Evolutionary conservation across 2,888 invertebrate genomes (phyloP).

Genomic region (Tipula confusa): DNA sequence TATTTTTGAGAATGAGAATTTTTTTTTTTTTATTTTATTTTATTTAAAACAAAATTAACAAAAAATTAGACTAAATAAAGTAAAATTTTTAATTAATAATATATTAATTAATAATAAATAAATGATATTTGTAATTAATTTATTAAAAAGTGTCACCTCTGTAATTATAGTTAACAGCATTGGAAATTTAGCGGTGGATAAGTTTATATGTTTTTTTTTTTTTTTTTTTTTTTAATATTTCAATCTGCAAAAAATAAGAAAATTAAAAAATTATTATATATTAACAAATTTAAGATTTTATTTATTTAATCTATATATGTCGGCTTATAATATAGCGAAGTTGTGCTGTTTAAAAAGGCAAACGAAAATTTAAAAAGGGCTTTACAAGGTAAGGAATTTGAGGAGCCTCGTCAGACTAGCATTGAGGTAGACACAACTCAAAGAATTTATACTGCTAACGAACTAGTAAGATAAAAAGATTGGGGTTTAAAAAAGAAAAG

Average conservation of each 20-base stretch:
- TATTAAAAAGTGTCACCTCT: slow-evolving; percentile 15
- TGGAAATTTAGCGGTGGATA: slow-evolving; percentile 25
- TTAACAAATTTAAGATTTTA: too few species aligned
- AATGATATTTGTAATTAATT: slow-evolving; percentile 20
- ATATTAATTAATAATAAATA: slow-evolving; percentile 25
- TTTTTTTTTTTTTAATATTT: background rate
- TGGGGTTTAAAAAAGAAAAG: too few species aligned
- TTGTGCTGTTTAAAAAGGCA: too few species aligned
- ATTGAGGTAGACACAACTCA: too few species aligned
- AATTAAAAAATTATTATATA: background rate
- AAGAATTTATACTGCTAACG: too few species aligned
- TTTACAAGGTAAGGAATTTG: too few species aligned
- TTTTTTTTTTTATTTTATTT: too few species aligned
- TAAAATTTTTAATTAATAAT: slow-evolving; percentile 20
- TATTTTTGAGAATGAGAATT: slow-evolving; percentile 20
- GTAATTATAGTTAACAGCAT: slow-evolving; percentile 16
- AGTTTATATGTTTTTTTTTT: slow-evolving; percentile 25
- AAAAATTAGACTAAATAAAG: slow-evolving; percentile 25
- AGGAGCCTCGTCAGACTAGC: too few species aligned
- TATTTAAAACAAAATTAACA: slow-evolving; percentile 25
- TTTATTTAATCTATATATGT: too few species aligned
- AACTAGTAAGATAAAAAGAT: too few species aligned
- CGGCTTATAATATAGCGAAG: too few species aligned
- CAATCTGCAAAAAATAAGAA: background rate
- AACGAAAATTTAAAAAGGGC: too few species aligned